Evolutionary conservation across 2,113 vertebrate species (phyloP).

Genomic region (Anguilla japonica): DNA sequence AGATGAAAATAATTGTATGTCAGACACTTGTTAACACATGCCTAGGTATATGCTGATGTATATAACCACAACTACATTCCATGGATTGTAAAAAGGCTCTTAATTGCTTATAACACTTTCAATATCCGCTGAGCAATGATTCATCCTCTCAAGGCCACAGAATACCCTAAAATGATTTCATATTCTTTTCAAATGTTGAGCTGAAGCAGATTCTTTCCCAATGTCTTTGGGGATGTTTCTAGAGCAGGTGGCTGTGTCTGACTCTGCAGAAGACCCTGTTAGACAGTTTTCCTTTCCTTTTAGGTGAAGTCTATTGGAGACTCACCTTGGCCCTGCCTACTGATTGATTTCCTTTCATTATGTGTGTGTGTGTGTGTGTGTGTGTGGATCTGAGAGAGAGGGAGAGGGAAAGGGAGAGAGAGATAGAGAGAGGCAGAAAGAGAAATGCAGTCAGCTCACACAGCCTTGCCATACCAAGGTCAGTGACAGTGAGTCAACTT

Average conservation of each 20-base stretch:
- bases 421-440: conserved; percentile 18
- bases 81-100: too few species aligned
- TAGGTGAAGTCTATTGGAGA: conserved; percentile 43
- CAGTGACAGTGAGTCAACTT: neutral
- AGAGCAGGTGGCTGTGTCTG: neutral
- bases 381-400: neutral
- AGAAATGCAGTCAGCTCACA: neutral
- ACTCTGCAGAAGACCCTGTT: too few species aligned
- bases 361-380: conserved; percentile 19
- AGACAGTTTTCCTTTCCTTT: conserved; percentile 20
- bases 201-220: neutral
- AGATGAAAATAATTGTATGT: too few species aligned
- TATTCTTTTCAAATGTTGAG: neutral
- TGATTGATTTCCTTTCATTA: conserved; percentile 53
- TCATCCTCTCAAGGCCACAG: too few species aligned
- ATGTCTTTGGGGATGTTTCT: neutral
- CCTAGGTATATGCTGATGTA: too few species aligned
- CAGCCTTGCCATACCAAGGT: conserved; percentile 8
- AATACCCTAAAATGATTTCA: too few species aligned
- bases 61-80: too few species aligned
- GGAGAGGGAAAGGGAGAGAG: conserved; percentile 12
- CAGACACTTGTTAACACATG: too few species aligned
- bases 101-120: too few species aligned
- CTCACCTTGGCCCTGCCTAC: conserved; percentile 48
- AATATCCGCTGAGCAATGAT: too few species aligned